phyloP scores from a whole-genome alignment of 2,113 vertebrate species.

The Orycteropus afer region DNA sequence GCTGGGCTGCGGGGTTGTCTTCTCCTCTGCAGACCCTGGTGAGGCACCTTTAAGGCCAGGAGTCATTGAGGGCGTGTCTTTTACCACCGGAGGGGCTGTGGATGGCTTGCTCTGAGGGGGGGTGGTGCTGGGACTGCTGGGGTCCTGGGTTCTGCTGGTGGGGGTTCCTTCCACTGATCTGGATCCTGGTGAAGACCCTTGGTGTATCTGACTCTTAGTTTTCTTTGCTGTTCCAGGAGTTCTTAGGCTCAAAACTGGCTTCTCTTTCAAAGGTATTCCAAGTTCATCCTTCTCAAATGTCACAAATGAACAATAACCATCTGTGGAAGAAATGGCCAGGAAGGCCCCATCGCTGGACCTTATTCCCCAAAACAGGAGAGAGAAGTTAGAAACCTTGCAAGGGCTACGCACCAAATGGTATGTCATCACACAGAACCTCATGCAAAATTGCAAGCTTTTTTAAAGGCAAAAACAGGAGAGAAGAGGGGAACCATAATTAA shows the following conservation, averaged over 20 bases:
- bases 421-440: fast-evolving
- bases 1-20: constrained; percentile 78
- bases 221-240: constrained; percentile 88
- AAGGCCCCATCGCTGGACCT: constrained; percentile 96
- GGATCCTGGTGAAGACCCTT: constrained; percentile 76
- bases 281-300: constrained; percentile 94
- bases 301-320: constrained; percentile 98
- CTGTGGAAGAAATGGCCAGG: constrained; percentile 96
- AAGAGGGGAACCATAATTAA: fast-evolving
- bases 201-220: constrained; percentile 86
- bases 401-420: fast-evolving
- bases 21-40: constrained; percentile 85
- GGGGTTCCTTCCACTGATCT: constrained; percentile 77
- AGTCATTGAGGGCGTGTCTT: constrained; percentile 75
- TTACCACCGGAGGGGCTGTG: not conserved
- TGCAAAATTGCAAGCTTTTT: not conserved
- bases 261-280: constrained; percentile 92
- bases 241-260: constrained; percentile 87
- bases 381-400: not conserved
- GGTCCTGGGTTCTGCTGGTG: constrained; percentile 67
- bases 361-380: not conserved
- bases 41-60: constrained; percentile 51
- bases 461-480: not conserved
- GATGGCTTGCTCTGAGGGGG: constrained; percentile 61
- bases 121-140: constrained; percentile 72